Evolutionary conservation across 1,140 invertebrate genomes (phyloP).

Genomic region (Leptinotarsa undecemlineata): DNA sequence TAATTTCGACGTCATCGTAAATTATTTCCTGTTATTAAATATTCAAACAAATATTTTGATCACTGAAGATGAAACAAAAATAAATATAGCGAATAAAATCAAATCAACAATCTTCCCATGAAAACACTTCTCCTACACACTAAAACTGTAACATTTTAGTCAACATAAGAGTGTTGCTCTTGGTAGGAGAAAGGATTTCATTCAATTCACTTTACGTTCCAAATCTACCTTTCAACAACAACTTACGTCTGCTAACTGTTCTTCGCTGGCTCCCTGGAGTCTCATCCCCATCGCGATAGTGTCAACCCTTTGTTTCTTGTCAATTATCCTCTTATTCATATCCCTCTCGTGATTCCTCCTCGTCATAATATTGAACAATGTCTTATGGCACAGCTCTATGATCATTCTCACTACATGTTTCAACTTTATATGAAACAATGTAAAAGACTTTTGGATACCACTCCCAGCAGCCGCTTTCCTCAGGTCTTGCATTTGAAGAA

Average conservation of each 20-base stretch:
- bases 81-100: too few relatives aligned
- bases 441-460: conserved; percentile 69
- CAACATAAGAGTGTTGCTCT: too few relatives aligned
- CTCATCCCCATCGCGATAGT: conserved; percentile 76
- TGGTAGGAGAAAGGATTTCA: too few relatives aligned
- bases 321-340: conserved; percentile 75
- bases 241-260: conserved; percentile 76
- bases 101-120: too few relatives aligned
- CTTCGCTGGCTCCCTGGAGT: conserved; percentile 71
- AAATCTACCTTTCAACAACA: too few relatives aligned
- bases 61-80: too few relatives aligned
- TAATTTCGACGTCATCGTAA: too few relatives aligned
- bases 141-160: too few relatives aligned
- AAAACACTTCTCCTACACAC: too few relatives aligned
- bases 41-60: too few relatives aligned
- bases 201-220: too few relatives aligned
- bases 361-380: conserved; percentile 71
- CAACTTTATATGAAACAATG: conserved; percentile 75
- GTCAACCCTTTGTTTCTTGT: conserved; percentile 83
- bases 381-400: conserved; percentile 76
- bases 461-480: conserved; percentile 62
- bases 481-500: conserved; percentile 74
- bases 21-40: too few relatives aligned
- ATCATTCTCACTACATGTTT: conserved; percentile 72
- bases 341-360: conserved; percentile 65